Evolutionary conservation across 2,797 vertebrate genomes (phyloP).

Genomic region (Ctenosaura bakeri): DNA sequence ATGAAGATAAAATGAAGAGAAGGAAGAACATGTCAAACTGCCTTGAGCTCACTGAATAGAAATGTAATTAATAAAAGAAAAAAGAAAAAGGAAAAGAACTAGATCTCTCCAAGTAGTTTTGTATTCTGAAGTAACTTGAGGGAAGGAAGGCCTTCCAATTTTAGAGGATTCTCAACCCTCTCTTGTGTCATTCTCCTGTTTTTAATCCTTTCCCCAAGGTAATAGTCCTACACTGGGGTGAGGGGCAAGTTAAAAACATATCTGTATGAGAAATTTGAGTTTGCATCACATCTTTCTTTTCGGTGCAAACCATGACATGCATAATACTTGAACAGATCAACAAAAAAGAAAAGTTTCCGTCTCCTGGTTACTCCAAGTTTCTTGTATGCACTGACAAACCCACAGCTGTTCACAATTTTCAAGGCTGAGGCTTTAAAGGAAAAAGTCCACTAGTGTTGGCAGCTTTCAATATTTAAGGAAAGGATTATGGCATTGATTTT

Average conservation of each 20-base stretch:
- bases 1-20: too few species aligned
- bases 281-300: neutral
- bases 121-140: neutral
- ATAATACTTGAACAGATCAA: neutral
- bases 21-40: too few species aligned
- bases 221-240: too few species aligned
- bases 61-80: neutral
- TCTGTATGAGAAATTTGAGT: neutral
- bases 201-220: neutral
- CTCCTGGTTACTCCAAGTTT: neutral
- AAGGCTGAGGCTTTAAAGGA: constrained; percentile 2
- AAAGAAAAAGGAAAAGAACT: neutral
- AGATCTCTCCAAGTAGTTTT: neutral
- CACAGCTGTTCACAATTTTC: constrained; percentile 32
- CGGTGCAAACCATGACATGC: neutral
- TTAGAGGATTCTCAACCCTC: neutral
- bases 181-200: neutral
- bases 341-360: neutral
- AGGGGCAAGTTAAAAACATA: too few species aligned
- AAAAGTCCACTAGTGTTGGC: constrained; percentile 17
- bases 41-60: too few species aligned
- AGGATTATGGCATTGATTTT: constrained; percentile 25
- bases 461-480: constrained; percentile 13
- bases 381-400: neutral
- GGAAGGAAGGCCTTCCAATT: neutral